A percentile compares a stretch with the other conserved stretches of the same genome.
Evolutionary conservation across 92 coral and sea anemone species (phyloP).

Genomic region (Anthopleura xanthogrammica): DNA sequence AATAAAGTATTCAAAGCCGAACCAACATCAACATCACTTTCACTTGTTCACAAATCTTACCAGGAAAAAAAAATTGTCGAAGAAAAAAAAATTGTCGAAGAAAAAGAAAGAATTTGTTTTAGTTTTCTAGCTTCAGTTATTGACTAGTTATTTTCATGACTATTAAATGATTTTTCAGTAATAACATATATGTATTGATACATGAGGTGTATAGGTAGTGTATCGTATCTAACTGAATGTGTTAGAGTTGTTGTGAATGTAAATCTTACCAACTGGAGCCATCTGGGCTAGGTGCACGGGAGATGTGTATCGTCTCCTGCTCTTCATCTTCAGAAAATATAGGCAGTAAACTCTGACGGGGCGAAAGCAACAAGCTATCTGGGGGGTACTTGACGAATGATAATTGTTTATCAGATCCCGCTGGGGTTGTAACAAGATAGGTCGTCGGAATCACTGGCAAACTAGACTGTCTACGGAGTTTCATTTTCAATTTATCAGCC

Average conservation of each 20-base stretch:
- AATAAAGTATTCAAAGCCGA: neutral
- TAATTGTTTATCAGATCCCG: slow-evolving; percentile 76
- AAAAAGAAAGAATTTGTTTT: too few species aligned
- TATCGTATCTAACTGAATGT: neutral
- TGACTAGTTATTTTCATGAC: too few species aligned
- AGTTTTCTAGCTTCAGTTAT: too few species aligned
- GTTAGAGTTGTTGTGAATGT: neutral
- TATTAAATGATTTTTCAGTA: too few species aligned
- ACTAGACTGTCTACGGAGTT: slow-evolving; percentile 88
- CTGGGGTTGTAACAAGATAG: slow-evolving; percentile 92
- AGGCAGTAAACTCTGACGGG: slow-evolving; percentile 46
- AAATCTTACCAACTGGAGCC: slow-evolving; percentile 73
- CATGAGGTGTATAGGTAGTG: neutral
- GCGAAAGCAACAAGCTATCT: slow-evolving; percentile 57
- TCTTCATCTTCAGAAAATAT: slow-evolving; percentile 97
- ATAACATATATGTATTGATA: neutral
- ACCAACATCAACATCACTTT: neutral
- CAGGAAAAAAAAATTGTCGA: neutral
- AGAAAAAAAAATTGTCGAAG: neutral
- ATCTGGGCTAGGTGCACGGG: slow-evolving; percentile 95
- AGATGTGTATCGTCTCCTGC: slow-evolving; percentile 89
- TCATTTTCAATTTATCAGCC: slow-evolving; percentile 77
- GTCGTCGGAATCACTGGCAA: slow-evolving; percentile 97
- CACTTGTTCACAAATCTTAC: neutral
- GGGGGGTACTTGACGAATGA: slow-evolving; percentile 94